Percentiles rank a stretch among this genome's conserved stretches.
These are phyloP conservation scores for Chaetorhynchus papuensis DNA, from an alignment of 2,113 vertebrate species.

Conservation along the genomic window DNA sequence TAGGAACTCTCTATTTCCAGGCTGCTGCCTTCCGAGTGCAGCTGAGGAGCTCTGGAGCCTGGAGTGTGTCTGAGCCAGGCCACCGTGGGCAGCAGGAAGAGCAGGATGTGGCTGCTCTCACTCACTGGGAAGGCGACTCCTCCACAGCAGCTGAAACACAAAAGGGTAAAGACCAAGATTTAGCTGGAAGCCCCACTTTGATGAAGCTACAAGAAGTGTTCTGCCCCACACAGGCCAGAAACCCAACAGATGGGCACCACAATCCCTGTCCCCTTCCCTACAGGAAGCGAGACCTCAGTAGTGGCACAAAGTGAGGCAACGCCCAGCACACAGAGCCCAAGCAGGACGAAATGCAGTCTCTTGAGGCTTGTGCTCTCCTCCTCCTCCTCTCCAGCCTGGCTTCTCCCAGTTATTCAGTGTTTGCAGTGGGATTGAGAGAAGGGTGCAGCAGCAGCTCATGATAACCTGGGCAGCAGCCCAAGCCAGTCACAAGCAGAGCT, in stretches of 20 bases:
- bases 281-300: background rate
- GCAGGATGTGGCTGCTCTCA: background rate
- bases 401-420: background rate
- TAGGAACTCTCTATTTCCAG: background rate
- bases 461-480: background rate
- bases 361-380: background rate
- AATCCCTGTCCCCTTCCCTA: background rate
- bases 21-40: background rate
- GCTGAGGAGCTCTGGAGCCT: background rate
- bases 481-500: background rate
- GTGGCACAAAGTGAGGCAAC: background rate
- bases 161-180: background rate
- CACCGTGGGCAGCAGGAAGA: background rate
- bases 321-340: background rate
- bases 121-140: slow-evolving; percentile 61
- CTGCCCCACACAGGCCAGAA: background rate
- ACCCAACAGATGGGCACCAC: background rate
- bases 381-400: background rate
- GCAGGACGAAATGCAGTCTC: background rate
- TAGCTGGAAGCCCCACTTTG: background rate
- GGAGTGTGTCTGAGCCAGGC: background rate
- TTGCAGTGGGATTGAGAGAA: background rate
- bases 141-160: slow-evolving; percentile 63
- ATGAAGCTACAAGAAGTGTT: background rate
- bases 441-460: background rate